Evolutionary conservation across 2,113 vertebrate genomes (phyloP).

Genomic region (Elephantulus edwardii): DNA sequence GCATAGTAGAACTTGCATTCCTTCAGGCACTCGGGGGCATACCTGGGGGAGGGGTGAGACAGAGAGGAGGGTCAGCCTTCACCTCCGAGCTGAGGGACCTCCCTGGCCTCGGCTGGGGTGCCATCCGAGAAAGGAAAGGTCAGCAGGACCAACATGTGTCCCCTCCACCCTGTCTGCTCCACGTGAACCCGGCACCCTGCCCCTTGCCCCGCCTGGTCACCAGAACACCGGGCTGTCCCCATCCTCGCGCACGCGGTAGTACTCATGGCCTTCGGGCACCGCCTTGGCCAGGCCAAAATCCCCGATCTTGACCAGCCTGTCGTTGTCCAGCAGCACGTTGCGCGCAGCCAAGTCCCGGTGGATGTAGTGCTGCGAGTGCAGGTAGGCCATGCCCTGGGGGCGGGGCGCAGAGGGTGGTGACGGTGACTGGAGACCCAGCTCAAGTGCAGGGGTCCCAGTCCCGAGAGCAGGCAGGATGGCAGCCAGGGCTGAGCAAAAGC

Average conservation of each 20-base stretch:
- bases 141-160: neutral
- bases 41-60: slow-evolving; percentile 82
- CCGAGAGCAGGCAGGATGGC: neutral
- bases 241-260: slow-evolving; percentile 92
- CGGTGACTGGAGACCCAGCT: neutral
- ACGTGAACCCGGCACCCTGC: neutral
- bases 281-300: slow-evolving; percentile 96
- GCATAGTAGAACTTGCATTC: slow-evolving; percentile 94
- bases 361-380: slow-evolving; percentile 91
- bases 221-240: slow-evolving; percentile 96
- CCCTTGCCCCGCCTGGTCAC: slow-evolving; percentile 78
- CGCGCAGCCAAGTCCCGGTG: slow-evolving; percentile 94
- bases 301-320: slow-evolving; percentile 92
- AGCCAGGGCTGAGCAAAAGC: neutral
- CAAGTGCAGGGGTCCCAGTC: too few species aligned
- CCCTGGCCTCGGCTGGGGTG: neutral
- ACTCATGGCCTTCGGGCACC: slow-evolving; percentile 90
- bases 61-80: too few species aligned
- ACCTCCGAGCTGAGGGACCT: too few species aligned
- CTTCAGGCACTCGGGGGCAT: slow-evolving; percentile 93
- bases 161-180: neutral
- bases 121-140: too few species aligned
- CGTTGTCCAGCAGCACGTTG: slow-evolving; percentile 93
- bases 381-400: slow-evolving; percentile 94
- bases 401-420: neutral